Conservation (phyloP, 1,140 invertebrate genomes). For the Drosophila nigrodunni region DNA sequence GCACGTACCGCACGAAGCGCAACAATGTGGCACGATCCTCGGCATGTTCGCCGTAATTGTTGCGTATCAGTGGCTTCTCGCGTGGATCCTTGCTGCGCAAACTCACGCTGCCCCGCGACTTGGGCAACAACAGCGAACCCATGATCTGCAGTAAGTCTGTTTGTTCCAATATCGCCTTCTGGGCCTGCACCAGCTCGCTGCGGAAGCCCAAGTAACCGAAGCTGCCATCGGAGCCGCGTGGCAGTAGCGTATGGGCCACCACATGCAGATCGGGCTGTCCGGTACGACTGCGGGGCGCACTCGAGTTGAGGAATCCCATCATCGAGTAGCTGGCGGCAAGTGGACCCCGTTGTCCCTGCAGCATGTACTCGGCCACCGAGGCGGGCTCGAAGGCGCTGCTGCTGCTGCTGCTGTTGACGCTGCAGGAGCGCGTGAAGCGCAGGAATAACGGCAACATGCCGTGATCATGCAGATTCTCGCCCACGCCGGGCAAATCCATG, state of each 20-base stretch:
- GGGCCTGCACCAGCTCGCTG: constrained; percentile 61
- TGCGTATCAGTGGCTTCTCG: constrained; percentile 89
- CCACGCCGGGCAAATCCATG: constrained; percentile 87
- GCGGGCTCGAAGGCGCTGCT: constrained; percentile 84
- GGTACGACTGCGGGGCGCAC: constrained; percentile 39
- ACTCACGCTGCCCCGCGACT: constrained; percentile 84
- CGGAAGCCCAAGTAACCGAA: constrained; percentile 76
- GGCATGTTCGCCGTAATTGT: constrained; percentile 90
- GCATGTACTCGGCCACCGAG: constrained; percentile 54
- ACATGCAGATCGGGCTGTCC: constrained; percentile 70
- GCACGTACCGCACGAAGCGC: constrained; percentile 87
- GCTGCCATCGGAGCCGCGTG: constrained; percentile 41
- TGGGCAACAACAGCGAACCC: constrained; percentile 85
- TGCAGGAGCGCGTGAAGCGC: constrained; percentile 78
- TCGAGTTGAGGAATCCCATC: constrained; percentile 82
- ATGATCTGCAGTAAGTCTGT: constrained; percentile 84
- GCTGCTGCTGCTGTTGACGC: constrained; percentile 85
- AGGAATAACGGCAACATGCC: constrained; percentile 80
- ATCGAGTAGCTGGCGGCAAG: constrained; percentile 85
- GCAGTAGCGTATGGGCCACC: constrained; percentile 82
- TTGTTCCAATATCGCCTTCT: constrained; percentile 72
- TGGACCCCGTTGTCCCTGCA: constrained; percentile 89
- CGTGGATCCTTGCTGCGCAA: constrained; percentile 72
- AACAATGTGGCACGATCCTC: constrained; percentile 89
- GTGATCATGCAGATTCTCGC: constrained; percentile 89